A percentile compares a stretch with the other conserved stretches of the same genome.
Conservation (phyloP, 2,113 vertebrate genomes). For the Porphyrio hochstetteri region DNA sequence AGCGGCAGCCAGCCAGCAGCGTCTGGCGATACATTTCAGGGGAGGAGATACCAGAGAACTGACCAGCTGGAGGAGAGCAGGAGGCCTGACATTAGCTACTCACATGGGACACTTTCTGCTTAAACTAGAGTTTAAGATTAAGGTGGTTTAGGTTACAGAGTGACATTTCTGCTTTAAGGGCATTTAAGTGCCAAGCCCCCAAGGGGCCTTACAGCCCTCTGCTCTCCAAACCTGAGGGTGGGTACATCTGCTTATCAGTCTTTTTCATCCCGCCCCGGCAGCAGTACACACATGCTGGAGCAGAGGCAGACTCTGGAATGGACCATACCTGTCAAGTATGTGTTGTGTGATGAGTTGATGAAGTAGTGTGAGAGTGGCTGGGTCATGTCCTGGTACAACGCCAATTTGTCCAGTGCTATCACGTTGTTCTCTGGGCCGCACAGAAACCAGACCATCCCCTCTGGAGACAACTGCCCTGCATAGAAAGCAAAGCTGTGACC, state of each 20-base stretch:
- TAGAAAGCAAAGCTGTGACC: neutral
- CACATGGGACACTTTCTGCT: neutral
- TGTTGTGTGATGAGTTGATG: constrained; percentile 98
- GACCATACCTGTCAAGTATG: constrained; percentile 89
- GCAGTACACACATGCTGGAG: accelerated
- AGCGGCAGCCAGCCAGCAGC: constrained; percentile 92
- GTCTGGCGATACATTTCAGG: constrained; percentile 97
- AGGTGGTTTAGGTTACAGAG: neutral
- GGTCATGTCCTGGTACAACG: constrained; percentile 89
- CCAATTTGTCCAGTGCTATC: constrained; percentile 84
- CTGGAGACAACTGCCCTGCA: constrained; percentile 90
- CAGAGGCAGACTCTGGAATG: neutral
- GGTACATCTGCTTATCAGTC: neutral
- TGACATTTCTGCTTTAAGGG: neutral
- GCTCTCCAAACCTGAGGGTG: neutral
- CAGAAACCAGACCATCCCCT: constrained; percentile 91
- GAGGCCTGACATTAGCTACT: neutral
- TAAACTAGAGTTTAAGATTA: neutral
- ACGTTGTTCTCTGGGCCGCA: constrained; percentile 89
- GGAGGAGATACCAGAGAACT: constrained; percentile 94
- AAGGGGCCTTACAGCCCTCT: neutral
- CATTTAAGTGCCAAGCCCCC: neutral
- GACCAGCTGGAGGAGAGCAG: constrained; percentile 80
- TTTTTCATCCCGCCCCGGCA: accelerated
- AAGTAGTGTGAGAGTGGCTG: constrained; percentile 94